phyloP scores from a whole-genome alignment of 2,113 vertebrate genomes.

The Rhynchomys soricoides region DNA sequence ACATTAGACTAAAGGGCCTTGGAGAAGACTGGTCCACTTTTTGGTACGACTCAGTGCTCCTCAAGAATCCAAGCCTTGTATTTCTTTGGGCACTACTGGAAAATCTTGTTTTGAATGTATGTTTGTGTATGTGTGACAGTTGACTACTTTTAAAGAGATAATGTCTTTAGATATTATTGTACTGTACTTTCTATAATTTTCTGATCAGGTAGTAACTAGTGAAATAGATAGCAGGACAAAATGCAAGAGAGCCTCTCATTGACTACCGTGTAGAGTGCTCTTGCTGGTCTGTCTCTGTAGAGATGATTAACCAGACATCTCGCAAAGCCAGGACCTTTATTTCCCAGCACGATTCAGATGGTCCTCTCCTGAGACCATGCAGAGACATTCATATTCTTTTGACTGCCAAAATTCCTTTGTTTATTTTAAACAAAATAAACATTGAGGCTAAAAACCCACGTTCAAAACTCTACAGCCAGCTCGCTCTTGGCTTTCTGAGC shows the following conservation, averaged over 20 bases:
- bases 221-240: background rate
- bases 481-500: background rate
- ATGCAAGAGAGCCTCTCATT: background rate
- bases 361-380: background rate
- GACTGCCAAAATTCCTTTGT: background rate
- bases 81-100: background rate
- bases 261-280: background rate
- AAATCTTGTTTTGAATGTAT: background rate
- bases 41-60: background rate
- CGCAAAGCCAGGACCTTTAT: background rate
- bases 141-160: background rate
- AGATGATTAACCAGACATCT: background rate
- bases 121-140: background rate
- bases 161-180: slow-evolving; percentile 29
- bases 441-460: background rate
- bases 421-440: background rate
- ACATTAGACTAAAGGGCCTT: background rate
- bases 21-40: background rate
- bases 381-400: background rate
- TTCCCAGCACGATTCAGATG: background rate
- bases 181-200: background rate
- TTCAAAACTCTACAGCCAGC: background rate
- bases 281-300: background rate
- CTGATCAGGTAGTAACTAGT: background rate
- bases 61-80: background rate